A percentile compares a stretch with the other conserved stretches of the same genome.
phyloP scores from a whole-genome alignment of 2,797 vertebrate genomes.

The Sebastes oblongus region DNA sequence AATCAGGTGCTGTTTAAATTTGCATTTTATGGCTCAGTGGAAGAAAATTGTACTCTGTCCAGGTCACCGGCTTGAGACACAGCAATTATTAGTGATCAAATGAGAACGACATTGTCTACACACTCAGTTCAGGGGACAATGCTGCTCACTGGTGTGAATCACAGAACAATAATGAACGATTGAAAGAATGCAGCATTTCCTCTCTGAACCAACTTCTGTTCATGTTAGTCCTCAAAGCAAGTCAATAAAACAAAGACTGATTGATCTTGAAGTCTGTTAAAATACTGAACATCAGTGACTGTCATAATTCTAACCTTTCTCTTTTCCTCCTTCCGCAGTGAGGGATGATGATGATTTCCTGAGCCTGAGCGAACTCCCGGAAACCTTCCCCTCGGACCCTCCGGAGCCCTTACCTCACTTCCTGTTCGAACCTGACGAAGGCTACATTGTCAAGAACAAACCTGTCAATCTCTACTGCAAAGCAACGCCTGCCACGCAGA shows the following conservation, averaged over 20 bases:
- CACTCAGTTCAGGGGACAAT: conserved; percentile 10
- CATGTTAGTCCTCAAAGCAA: neutral
- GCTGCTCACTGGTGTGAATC: conserved; percentile 31
- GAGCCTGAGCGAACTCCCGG: conserved; percentile 89
- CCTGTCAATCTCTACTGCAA: conserved; percentile 94
- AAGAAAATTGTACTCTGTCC: conserved; percentile 11
- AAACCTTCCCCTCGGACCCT: conserved; percentile 94
- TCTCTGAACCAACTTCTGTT: neutral
- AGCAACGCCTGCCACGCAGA: conserved; percentile 93
- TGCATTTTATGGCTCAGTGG: conserved; percentile 35
- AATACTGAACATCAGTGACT: neutral
- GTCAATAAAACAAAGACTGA: conserved; percentile 25
- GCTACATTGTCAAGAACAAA: conserved; percentile 96
- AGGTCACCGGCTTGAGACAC: conserved; percentile 30
- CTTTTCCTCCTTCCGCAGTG: conserved; percentile 46
- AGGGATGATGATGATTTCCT: conserved; percentile 91
- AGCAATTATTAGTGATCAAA: conserved; percentile 41
- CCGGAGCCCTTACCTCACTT: conserved; percentile 94
- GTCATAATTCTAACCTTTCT: neutral
- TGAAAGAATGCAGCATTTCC: neutral
- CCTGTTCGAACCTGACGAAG: conserved; percentile 93
- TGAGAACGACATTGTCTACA: conserved; percentile 11
- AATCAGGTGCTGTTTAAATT: conserved; percentile 36
- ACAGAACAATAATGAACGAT: conserved; percentile 14
- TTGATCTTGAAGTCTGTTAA: neutral